Evolutionary conservation across 2,888 invertebrate genomes (phyloP).

Genomic region (Calameuta idolon): DNA sequence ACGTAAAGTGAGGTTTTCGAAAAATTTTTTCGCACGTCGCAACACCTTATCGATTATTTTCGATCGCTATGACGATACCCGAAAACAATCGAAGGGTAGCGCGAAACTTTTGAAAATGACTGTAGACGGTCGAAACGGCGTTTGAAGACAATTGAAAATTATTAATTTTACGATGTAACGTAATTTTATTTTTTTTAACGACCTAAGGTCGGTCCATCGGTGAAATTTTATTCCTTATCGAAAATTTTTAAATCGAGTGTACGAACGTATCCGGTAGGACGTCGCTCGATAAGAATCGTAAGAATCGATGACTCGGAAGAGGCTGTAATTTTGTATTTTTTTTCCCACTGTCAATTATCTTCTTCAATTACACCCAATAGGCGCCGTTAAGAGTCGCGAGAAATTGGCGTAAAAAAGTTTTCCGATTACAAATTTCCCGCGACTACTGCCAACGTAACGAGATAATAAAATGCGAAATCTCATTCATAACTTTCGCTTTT

Average conservation of each 20-base stretch:
- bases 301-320: neutral
- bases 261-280: too few relatives aligned
- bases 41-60: neutral
- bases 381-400: neutral
- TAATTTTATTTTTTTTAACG: neutral
- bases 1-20: neutral
- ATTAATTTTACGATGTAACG: neutral
- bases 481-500: slow-evolving; percentile 47
- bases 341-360: neutral
- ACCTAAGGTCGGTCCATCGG: too few relatives aligned
- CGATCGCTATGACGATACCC: neutral
- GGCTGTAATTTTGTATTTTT: neutral
- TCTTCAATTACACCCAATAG: neutral
- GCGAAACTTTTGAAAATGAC: neutral
- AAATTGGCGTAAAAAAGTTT: neutral
- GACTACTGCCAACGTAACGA: slow-evolving; percentile 33
- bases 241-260: too few relatives aligned
- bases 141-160: neutral
- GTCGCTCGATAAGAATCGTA: neutral
- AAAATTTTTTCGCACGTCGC: neutral
- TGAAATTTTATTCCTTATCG: too few relatives aligned
- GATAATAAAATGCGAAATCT: slow-evolving; percentile 43
- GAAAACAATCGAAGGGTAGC: neutral
- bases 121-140: too few relatives aligned
- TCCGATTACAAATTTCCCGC: slow-evolving; percentile 6